These are phyloP conservation scores for Apistogramma diplotaenia DNA, from an alignment of 2,113 vertebrate genomes.

Conservation along the genomic window DNA sequence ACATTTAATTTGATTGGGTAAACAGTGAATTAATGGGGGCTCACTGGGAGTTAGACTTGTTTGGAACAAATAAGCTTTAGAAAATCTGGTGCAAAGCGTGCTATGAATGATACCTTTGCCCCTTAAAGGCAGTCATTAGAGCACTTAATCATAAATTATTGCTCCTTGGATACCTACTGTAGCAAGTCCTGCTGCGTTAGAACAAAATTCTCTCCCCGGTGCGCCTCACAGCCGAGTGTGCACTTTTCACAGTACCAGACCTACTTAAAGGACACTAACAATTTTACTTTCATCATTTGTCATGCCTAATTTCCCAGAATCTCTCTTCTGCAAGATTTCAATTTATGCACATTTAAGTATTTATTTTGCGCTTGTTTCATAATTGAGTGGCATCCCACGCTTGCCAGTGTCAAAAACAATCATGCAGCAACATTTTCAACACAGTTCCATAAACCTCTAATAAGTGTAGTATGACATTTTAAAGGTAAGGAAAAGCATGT, in stretches of 20 bases:
- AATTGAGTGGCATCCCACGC: not conserved
- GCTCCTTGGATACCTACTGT: constrained; percentile 15
- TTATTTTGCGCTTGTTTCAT: constrained; percentile 1
- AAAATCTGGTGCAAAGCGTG: constrained; percentile 19
- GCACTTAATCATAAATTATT: constrained; percentile 55
- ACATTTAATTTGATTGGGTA: constrained; percentile 65
- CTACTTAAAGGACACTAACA: constrained; percentile 16
- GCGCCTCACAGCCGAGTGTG: not conserved
- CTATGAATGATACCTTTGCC: constrained; percentile 39
- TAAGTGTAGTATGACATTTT: not conserved
- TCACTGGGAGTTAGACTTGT: constrained; percentile 25
- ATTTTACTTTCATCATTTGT: constrained; percentile 15
- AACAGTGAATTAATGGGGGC: constrained; percentile 53
- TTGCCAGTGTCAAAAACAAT: not conserved
- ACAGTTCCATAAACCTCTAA: not conserved
- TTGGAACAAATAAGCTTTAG: not conserved
- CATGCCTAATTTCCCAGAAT: not conserved
- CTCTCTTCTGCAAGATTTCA: not conserved
- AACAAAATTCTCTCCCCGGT: not conserved
- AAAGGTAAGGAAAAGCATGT: not conserved
- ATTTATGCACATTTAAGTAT: constrained; percentile 18
- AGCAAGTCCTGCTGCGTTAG: constrained; percentile 6
- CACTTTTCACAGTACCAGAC: constrained; percentile 33
- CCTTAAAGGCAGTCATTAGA: constrained; percentile 54
- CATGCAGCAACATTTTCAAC: not conserved